A percentile compares a stretch with the other conserved stretches of the same genome.
Evolutionary conservation across 2,888 invertebrate species (phyloP).

Genomic region (Papilio demoleus): DNA sequence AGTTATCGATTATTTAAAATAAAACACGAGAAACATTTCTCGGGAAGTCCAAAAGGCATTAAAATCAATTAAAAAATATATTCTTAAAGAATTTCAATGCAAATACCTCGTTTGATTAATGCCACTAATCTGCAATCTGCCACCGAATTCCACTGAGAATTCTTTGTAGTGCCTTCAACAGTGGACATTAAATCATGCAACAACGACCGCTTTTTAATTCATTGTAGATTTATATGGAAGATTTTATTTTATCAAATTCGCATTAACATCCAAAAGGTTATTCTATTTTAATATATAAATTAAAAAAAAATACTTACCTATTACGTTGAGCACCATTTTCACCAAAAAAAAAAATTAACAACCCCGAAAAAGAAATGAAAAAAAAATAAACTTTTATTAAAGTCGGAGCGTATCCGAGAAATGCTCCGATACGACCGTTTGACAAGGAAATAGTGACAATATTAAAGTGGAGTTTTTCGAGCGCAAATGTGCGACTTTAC

Average conservation of each 20-base stretch:
- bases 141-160: conserved; percentile 71
- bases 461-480: conserved; percentile 53
- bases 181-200: conserved; percentile 63
- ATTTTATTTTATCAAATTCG: conserved; percentile 15
- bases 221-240: conserved; percentile 39
- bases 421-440: conserved; percentile 55
- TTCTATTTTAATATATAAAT: conserved; percentile 32
- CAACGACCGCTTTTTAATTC: conserved; percentile 50
- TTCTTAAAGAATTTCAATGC: conserved; percentile 62
- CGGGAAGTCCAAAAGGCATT: conserved; percentile 62
- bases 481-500: conserved; percentile 56
- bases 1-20: conserved; percentile 34
- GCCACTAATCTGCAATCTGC: conserved; percentile 76
- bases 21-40: conserved; percentile 49
- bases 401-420: conserved; percentile 51
- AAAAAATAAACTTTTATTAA: conserved; percentile 39
- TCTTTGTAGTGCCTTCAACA: conserved; percentile 64
- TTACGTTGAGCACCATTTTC: conserved; percentile 44
- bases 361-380: conserved; percentile 11
- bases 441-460: conserved; percentile 55
- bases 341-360: conserved; percentile 5
- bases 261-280: conserved; percentile 1
- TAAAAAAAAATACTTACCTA: conserved; percentile 49
- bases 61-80: conserved; percentile 64
- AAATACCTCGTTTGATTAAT: conserved; percentile 72